A percentile compares a stretch with the other conserved stretches of the same genome.
Conservation (phyloP, 2,888 invertebrate genomes). For the Agriopis leucophaearia region DNA sequence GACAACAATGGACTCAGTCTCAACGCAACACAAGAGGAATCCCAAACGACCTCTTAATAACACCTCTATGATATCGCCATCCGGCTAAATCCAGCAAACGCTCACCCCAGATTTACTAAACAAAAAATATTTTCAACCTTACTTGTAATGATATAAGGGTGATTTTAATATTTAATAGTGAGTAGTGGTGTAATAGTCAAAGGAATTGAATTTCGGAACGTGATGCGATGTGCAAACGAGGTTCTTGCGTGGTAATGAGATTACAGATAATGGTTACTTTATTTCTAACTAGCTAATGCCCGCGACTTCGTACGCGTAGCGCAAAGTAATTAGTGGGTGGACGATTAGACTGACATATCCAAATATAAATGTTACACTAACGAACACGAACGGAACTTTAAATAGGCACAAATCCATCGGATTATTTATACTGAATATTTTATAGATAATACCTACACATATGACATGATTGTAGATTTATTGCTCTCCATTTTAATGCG, state of each 20-base stretch:
- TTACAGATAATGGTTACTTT: constrained; percentile 27
- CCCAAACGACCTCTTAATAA: constrained; percentile 84
- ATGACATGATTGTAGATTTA: too few relatives aligned
- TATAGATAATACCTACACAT: too few relatives aligned
- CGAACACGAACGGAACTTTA: too few relatives aligned
- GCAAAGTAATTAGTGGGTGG: too few relatives aligned
- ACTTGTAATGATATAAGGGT: constrained; percentile 31
- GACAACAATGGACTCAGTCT: constrained; percentile 54
- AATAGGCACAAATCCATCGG: too few relatives aligned
- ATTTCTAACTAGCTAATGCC: too few relatives aligned
- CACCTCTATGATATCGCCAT: constrained; percentile 71
- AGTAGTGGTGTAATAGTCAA: constrained; percentile 44
- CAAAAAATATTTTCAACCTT: constrained; percentile 50
- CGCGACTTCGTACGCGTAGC: too few relatives aligned
- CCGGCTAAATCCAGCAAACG: constrained; percentile 65
- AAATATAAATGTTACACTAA: too few relatives aligned
- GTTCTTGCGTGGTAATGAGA: constrained; percentile 64
- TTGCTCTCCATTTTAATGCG: too few relatives aligned
- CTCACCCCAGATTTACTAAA: constrained; percentile 59
- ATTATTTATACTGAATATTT: too few relatives aligned
- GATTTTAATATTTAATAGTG: constrained; percentile 33
- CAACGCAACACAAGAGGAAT: constrained; percentile 75
- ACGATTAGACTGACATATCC: too few relatives aligned
- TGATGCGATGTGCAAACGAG: constrained; percentile 66
- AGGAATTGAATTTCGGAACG: constrained; percentile 73